Evolutionary conservation across 2,797 vertebrate genomes (phyloP), one percentile per base, ranked within the genome.

Genomic region (Rhinatrema bivittatum): DNA sequence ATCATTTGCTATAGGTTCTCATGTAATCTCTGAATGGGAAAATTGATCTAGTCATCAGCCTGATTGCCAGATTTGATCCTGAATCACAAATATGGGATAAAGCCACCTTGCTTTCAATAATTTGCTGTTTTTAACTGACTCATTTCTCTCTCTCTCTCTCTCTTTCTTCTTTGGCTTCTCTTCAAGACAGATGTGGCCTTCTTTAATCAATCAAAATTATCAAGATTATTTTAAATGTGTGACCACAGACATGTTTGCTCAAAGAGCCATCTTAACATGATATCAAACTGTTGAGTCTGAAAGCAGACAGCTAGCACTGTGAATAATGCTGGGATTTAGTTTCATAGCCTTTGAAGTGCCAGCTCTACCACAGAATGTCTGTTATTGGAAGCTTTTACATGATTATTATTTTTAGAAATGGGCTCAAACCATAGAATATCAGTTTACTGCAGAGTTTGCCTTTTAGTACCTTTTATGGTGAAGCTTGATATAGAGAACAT

Each of bases 401-500:
- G 62, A 74, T 72, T 70, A 63, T 74, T 66, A 60, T 74, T 67
- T 65, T 65, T 71, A 50, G 58, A 30, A 53, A 70, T 68, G 78
- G 70, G 61, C 60, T 73, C 52, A 76, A 76, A 68, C 55, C 55
- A 47, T 67, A 74, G 62, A 74, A 58, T 76, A 72, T 79, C 64
- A 71, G 62, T 63, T 79, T 79, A 75, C 74, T 72, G 65, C 66
- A 1, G 36, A 55, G 61, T 69, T 55, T 51, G 25, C 56, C 72
- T 46, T 51, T 70, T 49, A 61, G 44, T 27, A 72, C 79, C 72
- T 82, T 84, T 77, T 82, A 79, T 76, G 74, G 81, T 63, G 74
- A 78, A 76, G 54, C 61, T 73, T 73, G 77, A 72, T 77, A 63
- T 62, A 62, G 62, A 37, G 73, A 78, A 62, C 79, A 84, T 82